Base-by-base conservation (phyloP, 2,888 invertebrate genomes). In the Muscina levida region DNA sequence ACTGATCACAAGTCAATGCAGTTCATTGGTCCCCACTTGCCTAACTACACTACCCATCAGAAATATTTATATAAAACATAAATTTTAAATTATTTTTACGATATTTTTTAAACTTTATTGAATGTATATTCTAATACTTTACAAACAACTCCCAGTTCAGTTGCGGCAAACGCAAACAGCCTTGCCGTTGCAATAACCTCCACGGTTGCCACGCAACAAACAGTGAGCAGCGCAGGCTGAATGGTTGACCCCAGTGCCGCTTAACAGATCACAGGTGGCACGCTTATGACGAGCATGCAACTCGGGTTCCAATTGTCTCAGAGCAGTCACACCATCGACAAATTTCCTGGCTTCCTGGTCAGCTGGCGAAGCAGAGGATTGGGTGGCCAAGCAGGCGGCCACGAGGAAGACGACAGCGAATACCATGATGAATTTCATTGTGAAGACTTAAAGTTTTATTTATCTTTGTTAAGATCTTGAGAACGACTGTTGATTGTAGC, bases 211-310 rank as follows among this genome's bases (percentile, higher is more conserved):
- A 26, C 83, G 84, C 0, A 83, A 72, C 0, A 91, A 13, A 39
- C 91, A 91, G 72, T 91, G 90, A 4, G 87, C 86, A 0, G 90
- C 91, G 83, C 91, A 91, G 56, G 89, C 91, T 4, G 90, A 84
- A 70, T 91, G 87, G 10, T 90, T 89, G 5, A 89, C 72, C 8
- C 82, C 82, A 0, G 79, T 78, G 6, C 67, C 77, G 76, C 89
- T 88, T 31, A 91, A 82, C 0, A 91, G 84, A 84, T 91, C 91
- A 67, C 91, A 91, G n/a, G 91, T 91, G 15, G 89, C 89, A 71
- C 91, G 86, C 77, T 89, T 91, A 1, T 88, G 88, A n/a, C 91
- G 89, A 13, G 72, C 53, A 17, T 81, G 80, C 17, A 81, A 53
- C 53, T 81, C 77, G 0, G 80, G 80, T 31, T 77, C 73, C n/a